Conservation (phyloP, 2,113 vertebrate species). For the Pampusana beccarii region DNA sequence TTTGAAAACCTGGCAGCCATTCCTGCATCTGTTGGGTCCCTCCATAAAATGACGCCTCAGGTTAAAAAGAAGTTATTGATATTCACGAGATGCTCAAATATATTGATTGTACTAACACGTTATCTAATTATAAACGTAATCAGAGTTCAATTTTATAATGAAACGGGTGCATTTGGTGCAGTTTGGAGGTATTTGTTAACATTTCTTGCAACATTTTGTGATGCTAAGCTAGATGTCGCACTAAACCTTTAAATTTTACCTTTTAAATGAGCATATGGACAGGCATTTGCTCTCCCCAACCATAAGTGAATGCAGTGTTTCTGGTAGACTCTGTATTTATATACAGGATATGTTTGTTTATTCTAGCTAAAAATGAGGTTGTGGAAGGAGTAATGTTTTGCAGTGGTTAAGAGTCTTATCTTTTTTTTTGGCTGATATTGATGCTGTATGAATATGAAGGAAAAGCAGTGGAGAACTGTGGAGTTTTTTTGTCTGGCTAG, state of each 20-base stretch:
- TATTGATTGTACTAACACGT: neutral
- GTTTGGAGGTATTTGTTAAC: neutral
- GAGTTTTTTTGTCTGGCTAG: neutral
- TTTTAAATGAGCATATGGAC: neutral
- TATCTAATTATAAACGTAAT: neutral
- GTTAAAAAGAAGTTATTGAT: neutral
- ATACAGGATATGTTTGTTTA: neutral
- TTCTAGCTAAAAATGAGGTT: neutral
- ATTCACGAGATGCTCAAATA: neutral
- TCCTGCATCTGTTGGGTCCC: neutral
- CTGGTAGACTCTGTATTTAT: neutral
- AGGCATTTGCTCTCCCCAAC: neutral
- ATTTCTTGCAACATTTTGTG: neutral
- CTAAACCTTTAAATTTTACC: neutral
- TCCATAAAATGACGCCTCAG: neutral
- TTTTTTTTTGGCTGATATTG: neutral
- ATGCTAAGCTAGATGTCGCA: rapidly evolving
- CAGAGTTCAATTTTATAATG: neutral
- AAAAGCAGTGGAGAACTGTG: neutral
- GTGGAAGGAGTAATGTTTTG: neutral
- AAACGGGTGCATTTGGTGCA: neutral
- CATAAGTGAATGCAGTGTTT: neutral
- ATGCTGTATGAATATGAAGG: neutral
- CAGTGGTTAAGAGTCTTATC: neutral
- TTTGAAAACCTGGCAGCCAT: neutral